Conservation (phyloP, 1,140 invertebrate genomes). For the Centruroides vittatus region DNA sequence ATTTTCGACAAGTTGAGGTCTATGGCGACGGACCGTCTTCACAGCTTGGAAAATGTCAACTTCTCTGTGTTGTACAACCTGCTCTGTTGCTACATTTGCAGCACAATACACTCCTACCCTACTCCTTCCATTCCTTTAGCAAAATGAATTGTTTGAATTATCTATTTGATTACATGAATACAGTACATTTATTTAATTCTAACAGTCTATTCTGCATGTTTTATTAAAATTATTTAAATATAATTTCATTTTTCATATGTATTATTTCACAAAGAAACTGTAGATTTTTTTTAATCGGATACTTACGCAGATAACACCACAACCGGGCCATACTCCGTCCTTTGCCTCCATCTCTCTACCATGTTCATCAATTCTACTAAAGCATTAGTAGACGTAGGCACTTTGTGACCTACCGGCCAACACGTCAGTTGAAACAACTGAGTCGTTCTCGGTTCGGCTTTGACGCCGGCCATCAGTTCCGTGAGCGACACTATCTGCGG, state of each 20-base stretch:
- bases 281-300: too few species aligned
- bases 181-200: too few species aligned
- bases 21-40: constrained; percentile 84
- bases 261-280: too few species aligned
- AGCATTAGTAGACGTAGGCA: constrained; percentile 92
- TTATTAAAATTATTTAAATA: too few species aligned
- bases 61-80: constrained; percentile 94
- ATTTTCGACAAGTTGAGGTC: constrained; percentile 85
- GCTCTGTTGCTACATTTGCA: constrained; percentile 93
- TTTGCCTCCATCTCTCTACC: constrained; percentile 91
- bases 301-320: constrained; percentile 64
- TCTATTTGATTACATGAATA: neutral
- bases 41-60: constrained; percentile 96
- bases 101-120: constrained; percentile 88
- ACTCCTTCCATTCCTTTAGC: constrained; percentile 33
- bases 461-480: constrained; percentile 87
- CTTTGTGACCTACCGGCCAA: constrained; percentile 88
- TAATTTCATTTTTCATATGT: neutral
- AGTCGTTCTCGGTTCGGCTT: constrained; percentile 78
- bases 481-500: constrained; percentile 69
- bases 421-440: constrained; percentile 87
- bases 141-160: neutral
- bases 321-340: constrained; percentile 84
- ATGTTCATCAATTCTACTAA: constrained; percentile 97
- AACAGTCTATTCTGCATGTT: too few species aligned